These are phyloP conservation scores for Rhabdornis inornatus DNA, from an alignment of 2,113 vertebrate genomes.

Conservation along the genomic window DNA sequence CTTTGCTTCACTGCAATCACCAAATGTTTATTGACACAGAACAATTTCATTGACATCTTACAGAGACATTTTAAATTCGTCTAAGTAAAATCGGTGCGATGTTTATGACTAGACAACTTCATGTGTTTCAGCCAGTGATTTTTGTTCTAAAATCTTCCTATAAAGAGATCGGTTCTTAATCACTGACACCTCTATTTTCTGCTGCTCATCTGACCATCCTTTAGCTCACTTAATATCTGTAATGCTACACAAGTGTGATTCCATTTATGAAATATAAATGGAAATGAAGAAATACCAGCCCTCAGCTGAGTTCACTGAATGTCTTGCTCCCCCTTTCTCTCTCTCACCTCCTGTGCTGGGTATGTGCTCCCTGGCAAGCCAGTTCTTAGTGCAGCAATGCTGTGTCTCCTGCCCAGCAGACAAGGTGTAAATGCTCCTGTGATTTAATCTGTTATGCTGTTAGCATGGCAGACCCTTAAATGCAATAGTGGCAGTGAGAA, in stretches of 20 bases:
- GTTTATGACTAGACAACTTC: background rate
- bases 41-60: background rate
- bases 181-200: background rate
- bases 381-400: background rate
- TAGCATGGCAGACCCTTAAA: background rate
- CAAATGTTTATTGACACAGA: background rate
- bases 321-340: background rate
- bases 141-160: background rate
- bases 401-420: background rate
- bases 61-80: background rate
- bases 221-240: background rate
- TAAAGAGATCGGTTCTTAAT: background rate
- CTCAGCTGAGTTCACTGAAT: background rate
- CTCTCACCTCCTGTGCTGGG: background rate
- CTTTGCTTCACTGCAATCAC: background rate
- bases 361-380: background rate
- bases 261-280: background rate
- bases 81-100: background rate
- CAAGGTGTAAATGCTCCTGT: background rate
- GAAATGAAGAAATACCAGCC: background rate
- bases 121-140: background rate
- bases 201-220: background rate
- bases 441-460: constrained; percentile 14
- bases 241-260: background rate
- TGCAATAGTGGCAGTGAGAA: background rate